Evolutionary conservation across 2,888 invertebrate genomes (phyloP), one percentile per base, ranked within the genome.

Genomic region (Andricus curvator): DNA sequence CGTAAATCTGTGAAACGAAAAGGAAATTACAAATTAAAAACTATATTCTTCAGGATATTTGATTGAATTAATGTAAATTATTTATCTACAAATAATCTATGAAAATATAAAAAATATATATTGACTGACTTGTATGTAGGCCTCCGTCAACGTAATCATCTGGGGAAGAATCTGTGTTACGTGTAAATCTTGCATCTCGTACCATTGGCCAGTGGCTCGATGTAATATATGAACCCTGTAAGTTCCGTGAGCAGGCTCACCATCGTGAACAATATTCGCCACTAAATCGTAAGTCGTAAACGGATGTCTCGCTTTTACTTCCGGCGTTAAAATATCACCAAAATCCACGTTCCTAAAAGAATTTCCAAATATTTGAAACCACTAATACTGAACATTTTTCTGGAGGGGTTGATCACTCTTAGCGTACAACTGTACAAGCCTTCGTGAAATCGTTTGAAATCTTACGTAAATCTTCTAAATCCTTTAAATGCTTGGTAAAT

Each of bases 221-320:
- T 99, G 99, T 68, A 99, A 94, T 74, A 99, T 96, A 92, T 99
- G 99, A 0, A 97, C 97, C 82, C 98, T 95, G 93, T 98, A 99
- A 0, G 98, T 98, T 62, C 99, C 99, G 91, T 98, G 98, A 56
- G 95, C 95, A 0, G 99, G 99, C 86, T 98, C 98, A 0, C 99
- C 99, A 90, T 99, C 99, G 90, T 99, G 99, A 1, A 99, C 98
- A 84, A 99, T 98, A 92, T 99, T 99, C 0, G 99, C 99, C n/a
- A 99, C 96, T 82, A 99, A 94, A 94, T 99, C 99, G 90, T 99
- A 99, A 25, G 96, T 97, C 1, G 99, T 98, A 20, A 94, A 94
- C 86, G 96, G 96, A 89, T 97, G 96, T 83, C 94, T 94, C 1
- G 95, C 95, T 88, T 96, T 96, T 76, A 96, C 95, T 93, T 98